Evolutionary conservation across 2,113 vertebrate species (phyloP), one percentile per base, ranked within the genome.

Genomic region (Polypterus bichir): DNA sequence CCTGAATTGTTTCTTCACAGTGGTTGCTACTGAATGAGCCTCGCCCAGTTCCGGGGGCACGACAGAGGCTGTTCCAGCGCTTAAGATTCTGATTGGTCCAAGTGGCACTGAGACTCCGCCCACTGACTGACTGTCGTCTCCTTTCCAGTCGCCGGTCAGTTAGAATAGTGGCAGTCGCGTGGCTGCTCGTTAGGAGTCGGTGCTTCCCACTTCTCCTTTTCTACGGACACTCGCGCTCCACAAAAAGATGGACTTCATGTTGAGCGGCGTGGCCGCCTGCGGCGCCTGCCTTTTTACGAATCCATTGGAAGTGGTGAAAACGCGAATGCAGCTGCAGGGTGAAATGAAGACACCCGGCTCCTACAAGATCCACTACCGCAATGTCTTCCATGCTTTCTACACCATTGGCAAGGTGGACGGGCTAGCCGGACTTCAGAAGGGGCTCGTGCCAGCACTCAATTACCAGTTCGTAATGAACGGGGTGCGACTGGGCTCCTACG

Each of bases 381-480:
- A 92, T 4, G 91, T 92, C 7, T 92, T 93, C 66, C 90, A 93
- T 49, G 91, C 91, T 1, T 90, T 92, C 64, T 80, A 90, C 72
- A 91, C 89, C 46, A 92, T 93, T 54, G 87, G 84, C 3, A 88
- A 77, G 64, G 85, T 90, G 69, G 91, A 93, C 4, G 91, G 91
- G 4, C 66, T 86, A 48, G 69, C 79, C 1, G 90, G 85, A 1
- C 69, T 93, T 47, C 90, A 93, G 80, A 89, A 85, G 60, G 91
- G 90, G 1, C 78, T 93, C 51, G 76, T 54, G 0, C 82, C 91
- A 3, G 91, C 81, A 1, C 76, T 93, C 10, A 5, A 86, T 0
- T 93, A 93, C 62, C 91, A 93, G 83, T 89, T 92, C 62, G 76
- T 74, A 49, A 92, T 93, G 86, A 93, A 93, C 49, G 91, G 91